phyloP scores from a whole-genome alignment of 2,113 vertebrate species.

The Dipodomys ordii region DNA sequence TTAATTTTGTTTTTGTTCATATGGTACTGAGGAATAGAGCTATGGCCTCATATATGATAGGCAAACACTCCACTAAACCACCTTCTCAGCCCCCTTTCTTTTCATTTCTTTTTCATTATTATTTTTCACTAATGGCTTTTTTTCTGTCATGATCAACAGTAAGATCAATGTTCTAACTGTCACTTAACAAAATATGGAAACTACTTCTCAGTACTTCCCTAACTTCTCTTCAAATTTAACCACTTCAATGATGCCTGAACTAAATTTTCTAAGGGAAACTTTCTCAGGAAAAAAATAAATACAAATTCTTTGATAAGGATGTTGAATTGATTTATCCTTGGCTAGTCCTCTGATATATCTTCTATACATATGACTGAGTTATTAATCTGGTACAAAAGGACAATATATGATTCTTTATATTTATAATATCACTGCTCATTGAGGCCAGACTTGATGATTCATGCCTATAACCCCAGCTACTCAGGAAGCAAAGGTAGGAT shows the following conservation, averaged over 20 bases:
- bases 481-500: too few relatives aligned
- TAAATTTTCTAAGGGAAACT: neutral
- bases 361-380: neutral
- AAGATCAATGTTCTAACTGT: neutral
- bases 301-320: neutral
- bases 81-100: too few relatives aligned
- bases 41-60: too few relatives aligned
- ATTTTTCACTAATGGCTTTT: too few relatives aligned
- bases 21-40: too few relatives aligned
- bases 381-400: neutral
- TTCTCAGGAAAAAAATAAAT: slow-evolving; percentile 10
- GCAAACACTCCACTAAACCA: too few relatives aligned
- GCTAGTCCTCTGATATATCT: neutral
- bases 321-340: neutral
- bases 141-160: neutral
- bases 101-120: too few relatives aligned
- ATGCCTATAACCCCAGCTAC: too few relatives aligned
- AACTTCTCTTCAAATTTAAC: slow-evolving; percentile 23
- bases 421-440: neutral
- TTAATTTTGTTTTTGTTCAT: too few relatives aligned
- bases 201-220: neutral
- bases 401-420: neutral
- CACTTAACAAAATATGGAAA: neutral
- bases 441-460: too few relatives aligned
- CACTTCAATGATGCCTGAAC: neutral